Base-by-base conservation (phyloP, 2,888 invertebrate genomes). In the Polyommatus iphigenia region DNA sequence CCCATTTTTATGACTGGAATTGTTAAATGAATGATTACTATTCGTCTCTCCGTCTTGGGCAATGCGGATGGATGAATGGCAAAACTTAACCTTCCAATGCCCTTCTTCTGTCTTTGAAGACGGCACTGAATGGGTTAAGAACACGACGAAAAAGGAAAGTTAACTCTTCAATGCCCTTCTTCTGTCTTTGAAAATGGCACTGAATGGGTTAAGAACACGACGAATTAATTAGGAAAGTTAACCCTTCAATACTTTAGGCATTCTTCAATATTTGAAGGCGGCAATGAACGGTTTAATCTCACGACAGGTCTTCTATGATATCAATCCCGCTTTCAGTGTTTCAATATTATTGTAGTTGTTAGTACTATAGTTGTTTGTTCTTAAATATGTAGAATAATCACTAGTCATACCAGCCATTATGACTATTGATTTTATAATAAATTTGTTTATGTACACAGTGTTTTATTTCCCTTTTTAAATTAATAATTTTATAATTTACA, bases 371-470 rank as follows among this genome's bases (percentile, higher is more conserved):
- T 24, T 41, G 41, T 77, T 67, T 67, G 67, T n/a, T 67, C 67
- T 67, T 29, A 29, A 67, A 13, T 67, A 67, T 32, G 67, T 32
- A 67, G 29, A 15, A 15, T 67, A 79, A 90, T 93, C 91, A 87
- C 87, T 89, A 86, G 93, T 94, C 91, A 94, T 93, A 89, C 81
- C 94, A 94, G 94, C 94, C 94, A 94, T 94, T 89, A 87, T 94
- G 92, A 94, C 92, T 89, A 85, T 87, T 90, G 93, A 90, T 92
- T 77, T 88, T 83, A 86, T 85, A 93, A 90, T 92, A 93, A 90
- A 93, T 86, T 84, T 82, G 83, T 88, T 90, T 92, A 86, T 46
- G 20, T 46, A 73, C 20, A 24, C 78, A 7, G 82, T 78, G 76
- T 91, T 89, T 89, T 78, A 87, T 79, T 81, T 79, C 15, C 18